phyloP scores from a whole-genome alignment of 2,797 vertebrate species.

The Sebastes glaucus region DNA sequence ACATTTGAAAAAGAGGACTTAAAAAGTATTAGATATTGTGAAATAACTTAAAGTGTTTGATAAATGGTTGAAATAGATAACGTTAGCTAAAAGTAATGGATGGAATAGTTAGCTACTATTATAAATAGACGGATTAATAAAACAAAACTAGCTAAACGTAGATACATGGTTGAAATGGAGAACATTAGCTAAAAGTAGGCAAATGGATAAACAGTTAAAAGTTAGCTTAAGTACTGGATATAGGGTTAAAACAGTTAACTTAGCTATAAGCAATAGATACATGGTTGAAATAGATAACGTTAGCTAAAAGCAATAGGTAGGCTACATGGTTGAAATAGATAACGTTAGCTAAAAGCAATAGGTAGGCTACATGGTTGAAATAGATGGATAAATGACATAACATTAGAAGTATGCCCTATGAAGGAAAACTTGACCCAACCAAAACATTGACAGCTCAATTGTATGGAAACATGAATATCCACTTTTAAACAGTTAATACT shows the following conservation, averaged over 20 bases:
- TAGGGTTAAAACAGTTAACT: background rate
- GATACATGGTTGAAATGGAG: accelerated
- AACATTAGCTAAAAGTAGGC: background rate
- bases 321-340: background rate
- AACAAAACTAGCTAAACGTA: background rate
- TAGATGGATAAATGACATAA: background rate
- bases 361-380: background rate
- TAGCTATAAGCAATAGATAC: background rate
- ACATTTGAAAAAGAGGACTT: background rate
- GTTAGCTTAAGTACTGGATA: background rate
- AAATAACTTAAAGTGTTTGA: background rate
- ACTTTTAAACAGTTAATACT: background rate
- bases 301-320: no score
- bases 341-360: no score
- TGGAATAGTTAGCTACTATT: no score
- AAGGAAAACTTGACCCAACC: background rate
- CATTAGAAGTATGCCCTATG: no score
- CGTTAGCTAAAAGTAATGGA: background rate
- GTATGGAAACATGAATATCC: background rate
- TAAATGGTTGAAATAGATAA: background rate
- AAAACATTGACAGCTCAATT: background rate
- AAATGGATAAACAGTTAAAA: no score
- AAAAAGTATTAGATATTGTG: background rate
- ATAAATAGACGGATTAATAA: accelerated
- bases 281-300: no score